These are phyloP conservation scores for Parotia lawesii DNA, from an alignment of 2,113 vertebrate species.

Conservation along the genomic window DNA sequence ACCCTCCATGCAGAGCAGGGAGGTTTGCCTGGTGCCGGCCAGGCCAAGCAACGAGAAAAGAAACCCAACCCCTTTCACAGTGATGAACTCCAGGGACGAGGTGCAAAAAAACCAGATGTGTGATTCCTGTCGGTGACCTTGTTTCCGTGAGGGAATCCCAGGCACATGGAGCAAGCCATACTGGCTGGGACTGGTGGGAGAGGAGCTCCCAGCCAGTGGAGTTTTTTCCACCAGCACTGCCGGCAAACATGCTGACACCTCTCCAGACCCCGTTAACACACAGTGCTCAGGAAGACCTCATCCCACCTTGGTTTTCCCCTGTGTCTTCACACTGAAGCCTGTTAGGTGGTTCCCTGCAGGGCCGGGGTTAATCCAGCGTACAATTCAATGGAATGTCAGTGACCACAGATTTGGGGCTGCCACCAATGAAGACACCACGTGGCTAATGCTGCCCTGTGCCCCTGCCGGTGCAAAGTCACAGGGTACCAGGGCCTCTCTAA, in stretches of 20 bases:
- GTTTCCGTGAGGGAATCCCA: not conserved
- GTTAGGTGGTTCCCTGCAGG: not conserved
- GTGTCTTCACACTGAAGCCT: accelerated
- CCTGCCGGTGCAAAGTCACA: not conserved
- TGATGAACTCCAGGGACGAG: not conserved
- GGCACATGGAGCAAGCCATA: not conserved
- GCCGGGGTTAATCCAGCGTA: not conserved
- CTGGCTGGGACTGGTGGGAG: accelerated
- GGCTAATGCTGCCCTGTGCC: not conserved
- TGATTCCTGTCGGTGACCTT: not conserved
- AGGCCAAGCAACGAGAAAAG: not conserved
- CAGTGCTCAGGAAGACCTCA: accelerated
- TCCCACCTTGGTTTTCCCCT: not conserved
- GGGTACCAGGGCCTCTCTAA: not conserved
- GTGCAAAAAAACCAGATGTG: not conserved
- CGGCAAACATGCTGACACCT: accelerated
- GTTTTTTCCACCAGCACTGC: not conserved
- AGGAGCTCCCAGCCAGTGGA: accelerated
- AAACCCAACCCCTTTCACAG: not conserved
- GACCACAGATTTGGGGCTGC: not conserved
- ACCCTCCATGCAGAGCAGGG: not conserved
- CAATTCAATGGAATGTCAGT: not conserved
- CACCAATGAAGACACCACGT: accelerated
- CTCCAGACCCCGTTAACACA: accelerated
- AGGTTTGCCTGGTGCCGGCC: not conserved